Evolutionary conservation across 2,113 vertebrate genomes (phyloP).

Genomic region (Xyrauchen texanus): DNA sequence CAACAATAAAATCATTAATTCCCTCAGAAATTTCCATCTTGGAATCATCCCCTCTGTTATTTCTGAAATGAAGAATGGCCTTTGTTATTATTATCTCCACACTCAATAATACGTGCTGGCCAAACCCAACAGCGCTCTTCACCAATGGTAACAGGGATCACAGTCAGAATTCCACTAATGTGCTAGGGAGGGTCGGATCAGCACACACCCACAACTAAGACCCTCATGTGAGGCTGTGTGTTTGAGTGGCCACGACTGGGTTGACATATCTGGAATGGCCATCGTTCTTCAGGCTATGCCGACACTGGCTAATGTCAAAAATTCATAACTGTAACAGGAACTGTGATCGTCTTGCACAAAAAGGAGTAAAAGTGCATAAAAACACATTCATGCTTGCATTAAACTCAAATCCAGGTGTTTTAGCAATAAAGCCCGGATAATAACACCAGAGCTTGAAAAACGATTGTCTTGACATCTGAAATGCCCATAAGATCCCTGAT

Average conservation of each 20-base stretch:
- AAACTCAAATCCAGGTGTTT: constrained; percentile 28
- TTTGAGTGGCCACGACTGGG: not conserved
- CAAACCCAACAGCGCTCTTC: constrained; percentile 20
- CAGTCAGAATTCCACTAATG: constrained; percentile 50
- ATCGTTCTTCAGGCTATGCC: constrained; percentile 22
- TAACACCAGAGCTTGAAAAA: not conserved
- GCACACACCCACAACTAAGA: constrained; percentile 23
- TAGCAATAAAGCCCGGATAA: not conserved
- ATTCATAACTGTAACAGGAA: constrained; percentile 3
- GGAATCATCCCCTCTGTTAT: not conserved
- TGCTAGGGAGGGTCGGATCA: constrained; percentile 41
- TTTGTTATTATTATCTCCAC: constrained; percentile 25
- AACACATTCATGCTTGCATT: too few relatives aligned
- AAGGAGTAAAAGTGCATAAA: not conserved
- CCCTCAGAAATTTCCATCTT: not conserved
- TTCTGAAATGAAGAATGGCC: constrained; percentile 12
- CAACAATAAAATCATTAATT: constrained; percentile 10
- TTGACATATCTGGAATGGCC: constrained; percentile 30
- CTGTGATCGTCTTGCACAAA: not conserved
- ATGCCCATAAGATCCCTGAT: not conserved
- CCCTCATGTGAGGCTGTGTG: not conserved
- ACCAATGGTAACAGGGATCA: constrained; percentile 21
- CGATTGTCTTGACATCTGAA: not conserved
- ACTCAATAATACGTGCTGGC: constrained; percentile 25
- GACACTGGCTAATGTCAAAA: not conserved